Percentiles rank a stretch among this genome's conserved stretches.
phyloP scores from a whole-genome alignment of 2,113 vertebrate genomes.

The Solenodon paradoxus region DNA sequence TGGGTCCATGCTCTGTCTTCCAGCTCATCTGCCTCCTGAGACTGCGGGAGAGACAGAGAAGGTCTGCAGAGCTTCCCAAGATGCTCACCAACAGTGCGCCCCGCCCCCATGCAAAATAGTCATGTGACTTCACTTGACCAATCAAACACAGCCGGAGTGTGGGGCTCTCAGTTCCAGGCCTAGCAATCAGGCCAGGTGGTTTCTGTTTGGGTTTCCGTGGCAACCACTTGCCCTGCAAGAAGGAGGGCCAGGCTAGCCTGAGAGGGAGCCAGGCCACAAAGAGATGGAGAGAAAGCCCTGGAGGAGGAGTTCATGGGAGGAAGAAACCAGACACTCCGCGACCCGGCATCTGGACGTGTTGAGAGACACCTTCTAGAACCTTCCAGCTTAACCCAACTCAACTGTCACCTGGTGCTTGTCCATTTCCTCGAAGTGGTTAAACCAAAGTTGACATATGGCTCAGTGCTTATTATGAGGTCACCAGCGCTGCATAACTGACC shows the following conservation, averaged over 20 bases:
- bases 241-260: background rate
- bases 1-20: too few relatives aligned
- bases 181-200: background rate
- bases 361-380: background rate
- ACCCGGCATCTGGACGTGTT: background rate
- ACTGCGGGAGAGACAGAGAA: background rate
- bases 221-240: background rate
- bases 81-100: background rate
- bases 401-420: too few relatives aligned
- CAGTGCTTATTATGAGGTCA: too few relatives aligned
- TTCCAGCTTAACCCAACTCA: background rate
- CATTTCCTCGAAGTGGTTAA: too few relatives aligned
- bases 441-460: too few relatives aligned
- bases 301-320: background rate
- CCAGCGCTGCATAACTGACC: too few relatives aligned
- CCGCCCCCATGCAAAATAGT: background rate
- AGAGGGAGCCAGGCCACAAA: too few relatives aligned
- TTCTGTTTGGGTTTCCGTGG: background rate
- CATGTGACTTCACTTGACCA: background rate
- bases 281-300: background rate
- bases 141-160: background rate
- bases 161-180: background rate
- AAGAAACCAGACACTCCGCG: background rate
- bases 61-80: background rate
- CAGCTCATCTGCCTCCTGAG: background rate